Percentiles rank a stretch among this genome's conserved stretches.
Evolutionary conservation across 2,113 vertebrate genomes (phyloP).

Genomic region (Leptodactylus fuscus): DNA sequence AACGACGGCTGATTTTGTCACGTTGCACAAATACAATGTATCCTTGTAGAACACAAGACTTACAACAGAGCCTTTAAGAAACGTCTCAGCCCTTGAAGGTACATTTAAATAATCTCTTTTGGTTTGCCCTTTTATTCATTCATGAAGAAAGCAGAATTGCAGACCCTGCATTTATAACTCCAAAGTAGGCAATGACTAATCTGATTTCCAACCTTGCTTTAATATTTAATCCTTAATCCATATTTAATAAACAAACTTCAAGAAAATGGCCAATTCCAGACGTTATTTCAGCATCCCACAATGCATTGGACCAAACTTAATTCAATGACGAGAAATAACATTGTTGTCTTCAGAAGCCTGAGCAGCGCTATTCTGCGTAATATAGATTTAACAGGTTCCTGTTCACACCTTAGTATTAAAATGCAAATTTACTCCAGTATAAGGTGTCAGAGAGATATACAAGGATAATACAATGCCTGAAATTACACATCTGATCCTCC

Average conservation of each 20-base stretch:
- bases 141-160: slow-evolving; percentile 57
- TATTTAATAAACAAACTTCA: slow-evolving; percentile 59
- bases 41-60: background rate
- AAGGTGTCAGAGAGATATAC: no score
- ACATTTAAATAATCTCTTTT: slow-evolving; percentile 43
- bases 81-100: background rate
- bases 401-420: background rate
- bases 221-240: slow-evolving; percentile 61
- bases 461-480: background rate
- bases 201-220: slow-evolving; percentile 52
- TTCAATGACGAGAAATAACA: slow-evolving; percentile 34
- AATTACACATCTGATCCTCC: background rate
- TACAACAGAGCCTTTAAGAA: background rate
- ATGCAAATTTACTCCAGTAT: background rate
- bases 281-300: slow-evolving; percentile 47
- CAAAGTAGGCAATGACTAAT: slow-evolving; percentile 56
- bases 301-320: slow-evolving; percentile 28
- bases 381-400: background rate
- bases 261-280: slow-evolving; percentile 48
- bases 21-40: background rate
- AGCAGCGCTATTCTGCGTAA: background rate
- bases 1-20: background rate
- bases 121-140: slow-evolving; percentile 55
- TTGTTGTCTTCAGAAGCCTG: background rate
- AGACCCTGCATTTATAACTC: slow-evolving; percentile 48